phyloP scores from a whole-genome alignment of 2,113 vertebrate genomes.

The Pteruthius melanotis region DNA sequence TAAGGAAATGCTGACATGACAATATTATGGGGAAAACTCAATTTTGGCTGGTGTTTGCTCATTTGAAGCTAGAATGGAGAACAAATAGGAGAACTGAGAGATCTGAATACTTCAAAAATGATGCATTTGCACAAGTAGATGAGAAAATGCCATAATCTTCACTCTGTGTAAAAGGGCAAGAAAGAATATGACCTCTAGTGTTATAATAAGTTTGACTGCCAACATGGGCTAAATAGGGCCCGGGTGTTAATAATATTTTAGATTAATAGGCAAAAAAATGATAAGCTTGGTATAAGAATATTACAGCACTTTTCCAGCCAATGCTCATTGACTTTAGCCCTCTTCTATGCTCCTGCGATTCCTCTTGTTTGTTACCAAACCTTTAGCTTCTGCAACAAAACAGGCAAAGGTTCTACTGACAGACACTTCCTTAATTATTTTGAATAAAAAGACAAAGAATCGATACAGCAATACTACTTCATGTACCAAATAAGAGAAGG shows the following conservation, averaged over 20 bases:
- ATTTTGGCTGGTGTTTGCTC: not conserved
- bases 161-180: not conserved
- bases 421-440: not conserved
- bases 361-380: not conserved
- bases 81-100: not conserved
- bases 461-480: not conserved
- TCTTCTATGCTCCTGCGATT: not conserved
- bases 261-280: not conserved
- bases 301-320: not conserved
- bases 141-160: not conserved
- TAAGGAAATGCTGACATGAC: not conserved
- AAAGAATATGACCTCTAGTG: not conserved
- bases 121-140: not conserved
- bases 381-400: not conserved
- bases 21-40: not conserved
- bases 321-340: not conserved
- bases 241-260: not conserved
- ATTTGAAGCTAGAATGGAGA: not conserved
- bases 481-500: accelerated
- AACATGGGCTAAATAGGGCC: not conserved
- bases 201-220: not conserved
- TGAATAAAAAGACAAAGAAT: not conserved
- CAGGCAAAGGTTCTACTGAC: not conserved
- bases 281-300: not conserved
- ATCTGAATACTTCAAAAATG: not conserved